Conservation (phyloP, 2,797 vertebrate species). For the Hyperoplus lanceolatus region DNA sequence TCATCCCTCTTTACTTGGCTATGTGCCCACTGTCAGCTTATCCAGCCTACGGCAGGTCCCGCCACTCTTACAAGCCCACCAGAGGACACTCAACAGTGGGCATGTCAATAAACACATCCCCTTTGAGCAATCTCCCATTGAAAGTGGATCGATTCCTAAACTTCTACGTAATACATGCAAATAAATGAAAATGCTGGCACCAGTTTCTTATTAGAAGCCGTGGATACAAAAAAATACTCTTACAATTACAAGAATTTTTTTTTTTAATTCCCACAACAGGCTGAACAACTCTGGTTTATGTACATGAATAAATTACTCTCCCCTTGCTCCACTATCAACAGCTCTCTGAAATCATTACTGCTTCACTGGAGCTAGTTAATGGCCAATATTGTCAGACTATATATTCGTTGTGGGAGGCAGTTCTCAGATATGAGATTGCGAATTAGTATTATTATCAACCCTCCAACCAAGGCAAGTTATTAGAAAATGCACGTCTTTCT, state of each 20-base stretch:
- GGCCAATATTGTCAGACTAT: constrained; percentile 1
- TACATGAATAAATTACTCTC: constrained; percentile 30
- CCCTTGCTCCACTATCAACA: constrained; percentile 19
- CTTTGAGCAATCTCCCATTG: constrained; percentile 32
- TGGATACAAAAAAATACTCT: constrained; percentile 19
- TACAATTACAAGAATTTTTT: constrained; percentile 10
- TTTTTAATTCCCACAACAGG: constrained; percentile 19
- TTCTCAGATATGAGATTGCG: constrained; percentile 5
- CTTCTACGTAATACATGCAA: constrained; percentile 33
- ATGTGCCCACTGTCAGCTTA: constrained; percentile 54
- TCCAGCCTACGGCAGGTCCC: constrained; percentile 42
- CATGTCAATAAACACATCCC: constrained; percentile 60
- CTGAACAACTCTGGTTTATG: constrained; percentile 15
- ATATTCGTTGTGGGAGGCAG: constrained; percentile 2
- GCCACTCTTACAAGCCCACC: constrained; percentile 53
- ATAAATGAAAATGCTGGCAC: constrained; percentile 2
- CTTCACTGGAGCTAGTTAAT: constrained; percentile 31
- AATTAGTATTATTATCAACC: constrained; percentile 11
- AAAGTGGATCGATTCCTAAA: constrained; percentile 61
- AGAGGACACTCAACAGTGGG: constrained; percentile 63
- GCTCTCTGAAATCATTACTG: constrained; percentile 24
- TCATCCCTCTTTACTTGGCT: constrained; percentile 49
- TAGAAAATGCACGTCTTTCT: constrained; percentile 28
- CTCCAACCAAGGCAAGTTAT: constrained; percentile 25
- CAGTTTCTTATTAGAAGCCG: constrained; percentile 16